Evolutionary conservation across 1,140 invertebrate genomes (phyloP).

Genomic region (Aphaenogaster floridana): DNA sequence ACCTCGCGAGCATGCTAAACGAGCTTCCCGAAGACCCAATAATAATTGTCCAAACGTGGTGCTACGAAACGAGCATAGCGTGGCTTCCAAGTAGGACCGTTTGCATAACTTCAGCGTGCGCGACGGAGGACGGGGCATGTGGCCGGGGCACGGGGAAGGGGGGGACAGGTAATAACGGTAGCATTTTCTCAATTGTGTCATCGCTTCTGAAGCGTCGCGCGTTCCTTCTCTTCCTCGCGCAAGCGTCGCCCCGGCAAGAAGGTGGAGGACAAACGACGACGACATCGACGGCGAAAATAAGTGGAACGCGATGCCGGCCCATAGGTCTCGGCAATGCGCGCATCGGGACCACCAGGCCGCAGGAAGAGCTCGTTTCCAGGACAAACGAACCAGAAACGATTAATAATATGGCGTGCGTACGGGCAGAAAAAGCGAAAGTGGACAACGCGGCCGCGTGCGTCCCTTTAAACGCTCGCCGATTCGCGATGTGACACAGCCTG

Average conservation of each 20-base stretch:
- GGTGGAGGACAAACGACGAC: slow-evolving; percentile 30
- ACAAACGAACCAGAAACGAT: slow-evolving; percentile 85
- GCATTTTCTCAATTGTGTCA: slow-evolving; percentile 85
- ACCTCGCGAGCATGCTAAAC: not conserved
- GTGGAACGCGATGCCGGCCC: slow-evolving; percentile 73
- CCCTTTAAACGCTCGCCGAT: slow-evolving; percentile 63
- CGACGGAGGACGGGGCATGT: slow-evolving; percentile 37
- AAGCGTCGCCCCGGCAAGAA: slow-evolving; percentile 45
- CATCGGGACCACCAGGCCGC: slow-evolving; percentile 81
- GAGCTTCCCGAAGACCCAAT: not conserved
- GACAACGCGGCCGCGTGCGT: slow-evolving; percentile 72
- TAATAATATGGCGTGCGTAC: slow-evolving; percentile 83
- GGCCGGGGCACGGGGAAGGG: not conserved
- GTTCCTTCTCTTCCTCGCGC: slow-evolving; percentile 36
- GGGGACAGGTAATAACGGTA: slow-evolving; percentile 78
- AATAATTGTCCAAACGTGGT: slow-evolving; percentile 40
- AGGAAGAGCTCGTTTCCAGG: slow-evolving; percentile 83
- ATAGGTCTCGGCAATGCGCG: slow-evolving; percentile 75
- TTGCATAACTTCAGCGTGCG: slow-evolving; percentile 72
- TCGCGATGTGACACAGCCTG: slow-evolving; percentile 43
- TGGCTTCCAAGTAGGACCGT: slow-evolving; percentile 63
- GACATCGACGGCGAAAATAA: slow-evolving; percentile 68
- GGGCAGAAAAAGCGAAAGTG: slow-evolving; percentile 84
- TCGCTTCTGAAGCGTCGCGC: slow-evolving; percentile 77
- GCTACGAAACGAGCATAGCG: slow-evolving; percentile 54